Base-by-base conservation (phyloP, 2,888 invertebrate species). In the Blastobasis adustella region DNA sequence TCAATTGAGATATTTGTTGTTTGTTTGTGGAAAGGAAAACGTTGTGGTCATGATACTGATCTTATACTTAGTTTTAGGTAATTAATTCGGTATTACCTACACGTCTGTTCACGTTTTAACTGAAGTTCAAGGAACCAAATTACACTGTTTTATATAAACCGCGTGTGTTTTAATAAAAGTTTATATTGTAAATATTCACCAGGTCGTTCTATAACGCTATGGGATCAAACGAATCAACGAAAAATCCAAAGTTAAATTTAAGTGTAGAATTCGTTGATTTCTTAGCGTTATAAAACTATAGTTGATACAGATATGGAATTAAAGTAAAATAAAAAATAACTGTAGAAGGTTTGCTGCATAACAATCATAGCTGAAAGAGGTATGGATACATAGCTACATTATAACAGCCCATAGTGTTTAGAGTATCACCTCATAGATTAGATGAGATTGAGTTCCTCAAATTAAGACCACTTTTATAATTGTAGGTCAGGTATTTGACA, bases 21-120 rank as follows among this genome's bases (percentile, higher is more conserved):
- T 23, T 23, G 23, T 23, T 23, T 23, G 23, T 23, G 23, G 3
- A 3, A 23, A 23, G 23, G 23, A 23, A 23, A 23, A 23, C 23
- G 3, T 23, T 23, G 23, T 23, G 23, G 23, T 23, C 23, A 9
- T 41, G 41, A 41, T 8, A 8, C 8, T 41, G 41, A 41, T 6
- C 41, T 41, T 77, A 77, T 79, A 66, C 67, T 69, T 76, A 74
- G 74, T 63, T 66, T 64, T 79, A 76, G 71, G 63, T 63, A 65
- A 60, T 63, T 68, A 72, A 61, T 56, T 56, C 49, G 56, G 55
- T 57, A 60, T 59, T 61, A 67, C 65, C 50, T 40, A 36, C 60
- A 73, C 69, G 65, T 73, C 67, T 73, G 72, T 77, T 76, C 72
- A 76, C 69, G 65, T 73, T 79, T 78, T 76, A 66, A 66, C 69